Conservation (phyloP, 1,140 invertebrate species). For the Bombus superbus region DNA sequence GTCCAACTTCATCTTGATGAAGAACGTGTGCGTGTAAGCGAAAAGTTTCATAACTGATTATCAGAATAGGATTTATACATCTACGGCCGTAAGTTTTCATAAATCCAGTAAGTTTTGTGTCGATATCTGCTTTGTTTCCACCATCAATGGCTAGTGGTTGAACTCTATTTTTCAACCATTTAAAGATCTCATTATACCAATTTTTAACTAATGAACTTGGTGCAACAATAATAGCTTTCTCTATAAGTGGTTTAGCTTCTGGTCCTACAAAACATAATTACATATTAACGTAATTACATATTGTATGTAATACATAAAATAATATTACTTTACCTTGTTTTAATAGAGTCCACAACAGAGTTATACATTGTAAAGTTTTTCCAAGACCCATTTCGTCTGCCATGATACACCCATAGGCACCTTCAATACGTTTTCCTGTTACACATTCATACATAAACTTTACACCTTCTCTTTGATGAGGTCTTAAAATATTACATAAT, state of each 20-base stretch:
- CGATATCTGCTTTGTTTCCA: conserved; percentile 94
- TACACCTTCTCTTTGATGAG: conserved; percentile 99
- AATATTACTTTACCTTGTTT: conserved; percentile 84
- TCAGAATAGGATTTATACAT: conserved; percentile 94
- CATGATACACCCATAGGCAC: conserved; percentile 98
- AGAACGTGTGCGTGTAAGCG: conserved; percentile 95
- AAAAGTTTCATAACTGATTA: conserved; percentile 99
- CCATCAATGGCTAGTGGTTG: conserved; percentile 95
- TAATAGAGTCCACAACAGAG: conserved; percentile 97
- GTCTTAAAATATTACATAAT: conserved; percentile 94
- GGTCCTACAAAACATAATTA: conserved; percentile 82
- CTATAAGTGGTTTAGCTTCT: conserved; percentile 92
- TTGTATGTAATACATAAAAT: conserved; percentile 9
- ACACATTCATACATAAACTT: conserved; percentile 99
- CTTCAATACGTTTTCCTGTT: conserved; percentile 94
- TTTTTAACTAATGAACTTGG: conserved; percentile 99
- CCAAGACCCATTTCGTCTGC: conserved; percentile 99
- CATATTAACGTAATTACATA: conserved; percentile 7
- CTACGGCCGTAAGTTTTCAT: conserved; percentile 85
- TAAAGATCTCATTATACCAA: conserved; percentile 99
- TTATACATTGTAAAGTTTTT: conserved; percentile 99
- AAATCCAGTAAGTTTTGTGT: conserved; percentile 91
- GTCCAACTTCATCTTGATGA: conserved; percentile 95
- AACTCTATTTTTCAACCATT: conserved; percentile 95
- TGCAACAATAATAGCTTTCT: conserved; percentile 97